Percentiles rank a stretch among this genome's conserved stretches.
These are phyloP conservation scores for Ciconia maguari DNA, from an alignment of 2,113 vertebrate genomes.

Conservation along the genomic window DNA sequence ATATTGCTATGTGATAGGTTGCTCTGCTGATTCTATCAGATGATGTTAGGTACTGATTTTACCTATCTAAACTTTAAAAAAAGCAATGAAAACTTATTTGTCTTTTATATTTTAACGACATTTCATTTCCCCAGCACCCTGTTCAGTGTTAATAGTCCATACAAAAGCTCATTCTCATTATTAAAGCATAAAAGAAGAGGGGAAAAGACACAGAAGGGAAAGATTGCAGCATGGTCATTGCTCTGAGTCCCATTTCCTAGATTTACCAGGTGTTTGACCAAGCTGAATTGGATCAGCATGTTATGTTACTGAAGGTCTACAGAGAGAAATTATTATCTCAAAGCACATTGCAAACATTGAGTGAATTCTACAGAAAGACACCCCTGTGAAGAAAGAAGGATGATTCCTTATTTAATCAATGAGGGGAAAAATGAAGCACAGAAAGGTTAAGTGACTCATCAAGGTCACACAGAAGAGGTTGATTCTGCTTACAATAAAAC, in stretches of 20 bases:
- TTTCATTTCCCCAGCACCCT: background rate
- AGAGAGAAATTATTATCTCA: background rate
- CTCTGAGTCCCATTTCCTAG: background rate
- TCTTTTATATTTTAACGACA: background rate
- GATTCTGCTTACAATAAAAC: background rate
- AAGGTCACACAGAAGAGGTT: slow-evolving; percentile 8
- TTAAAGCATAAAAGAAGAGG: background rate
- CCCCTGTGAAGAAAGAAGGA: background rate
- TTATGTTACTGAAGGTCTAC: background rate
- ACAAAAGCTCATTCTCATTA: slow-evolving; percentile 4
- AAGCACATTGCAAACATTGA: background rate
- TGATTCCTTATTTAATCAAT: background rate
- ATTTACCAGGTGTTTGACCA: background rate
- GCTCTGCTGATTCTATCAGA: background rate
- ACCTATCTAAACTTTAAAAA: background rate
- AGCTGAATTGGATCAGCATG: background rate
- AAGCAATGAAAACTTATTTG: background rate
- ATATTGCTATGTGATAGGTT: background rate
- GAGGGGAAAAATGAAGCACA: background rate
- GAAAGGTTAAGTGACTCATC: slow-evolving; percentile 1
- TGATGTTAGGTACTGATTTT: background rate
- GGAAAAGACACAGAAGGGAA: background rate
- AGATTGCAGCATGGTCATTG: background rate
- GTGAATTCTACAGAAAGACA: background rate
- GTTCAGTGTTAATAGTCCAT: background rate